Evolutionary conservation across 2,888 invertebrate species (phyloP).

Genomic region (Acanthosepion esculentum): DNA sequence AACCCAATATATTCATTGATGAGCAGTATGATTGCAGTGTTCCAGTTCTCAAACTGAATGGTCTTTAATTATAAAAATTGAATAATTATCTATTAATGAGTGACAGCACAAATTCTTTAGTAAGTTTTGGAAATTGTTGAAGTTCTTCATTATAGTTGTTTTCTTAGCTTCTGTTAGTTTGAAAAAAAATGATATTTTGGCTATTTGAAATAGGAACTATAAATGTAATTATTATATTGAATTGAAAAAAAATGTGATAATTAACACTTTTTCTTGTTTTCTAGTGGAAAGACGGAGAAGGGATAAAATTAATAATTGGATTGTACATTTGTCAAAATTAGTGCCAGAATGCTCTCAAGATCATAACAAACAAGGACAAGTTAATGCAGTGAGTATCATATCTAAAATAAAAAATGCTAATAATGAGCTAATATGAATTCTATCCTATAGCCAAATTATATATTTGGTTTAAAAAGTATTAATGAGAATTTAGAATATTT

Average conservation of each 20-base stretch:
- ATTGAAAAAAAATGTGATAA: not conserved
- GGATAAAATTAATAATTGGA: conserved; percentile 98
- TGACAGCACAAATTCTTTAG: too few species aligned
- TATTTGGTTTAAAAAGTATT: too few species aligned
- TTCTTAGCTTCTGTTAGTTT: not conserved
- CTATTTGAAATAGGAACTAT: not conserved
- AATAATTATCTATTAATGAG: too few species aligned
- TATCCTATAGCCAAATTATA: too few species aligned
- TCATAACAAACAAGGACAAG: conserved; percentile 79
- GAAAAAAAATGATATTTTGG: not conserved
- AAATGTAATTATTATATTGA: not conserved
- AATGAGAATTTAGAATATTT: too few species aligned
- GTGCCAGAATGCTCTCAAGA: conserved; percentile 84
- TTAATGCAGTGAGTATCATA: conserved; percentile 59
- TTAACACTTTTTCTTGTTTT: not conserved
- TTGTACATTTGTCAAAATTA: conserved; percentile 90
- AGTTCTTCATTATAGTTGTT: not conserved
- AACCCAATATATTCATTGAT: too few species aligned
- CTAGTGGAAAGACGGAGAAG: conserved; percentile 90
- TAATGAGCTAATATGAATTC: too few species aligned
- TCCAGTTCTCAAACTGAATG: too few species aligned
- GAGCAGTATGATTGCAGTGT: too few species aligned
- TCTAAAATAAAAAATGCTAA: not conserved
- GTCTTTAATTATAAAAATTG: too few species aligned
- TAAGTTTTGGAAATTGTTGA: not conserved